phyloP scores from a whole-genome alignment of 2,113 vertebrate species.

The Centropus bengalensis region DNA sequence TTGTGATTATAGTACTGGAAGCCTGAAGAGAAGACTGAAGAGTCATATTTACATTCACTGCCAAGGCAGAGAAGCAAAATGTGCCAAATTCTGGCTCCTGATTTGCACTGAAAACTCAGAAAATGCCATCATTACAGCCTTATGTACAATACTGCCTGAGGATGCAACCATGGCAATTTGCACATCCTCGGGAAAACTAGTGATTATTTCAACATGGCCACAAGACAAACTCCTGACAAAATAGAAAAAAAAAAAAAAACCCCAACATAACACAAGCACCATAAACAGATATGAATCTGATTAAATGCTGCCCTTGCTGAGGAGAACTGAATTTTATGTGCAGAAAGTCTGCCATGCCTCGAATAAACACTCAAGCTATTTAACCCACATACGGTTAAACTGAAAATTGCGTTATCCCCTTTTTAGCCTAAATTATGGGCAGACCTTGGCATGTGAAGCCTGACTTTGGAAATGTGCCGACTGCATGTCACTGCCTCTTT shows the following conservation, averaged over 20 bases:
- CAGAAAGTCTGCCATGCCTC: background rate
- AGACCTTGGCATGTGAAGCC: background rate
- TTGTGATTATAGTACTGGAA: background rate
- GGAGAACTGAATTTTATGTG: background rate
- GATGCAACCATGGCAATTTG: background rate
- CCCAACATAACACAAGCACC: background rate
- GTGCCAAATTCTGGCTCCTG: background rate
- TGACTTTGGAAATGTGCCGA: conserved; percentile 1
- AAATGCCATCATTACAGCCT: background rate
- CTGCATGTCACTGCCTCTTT: background rate
- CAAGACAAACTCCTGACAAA: conserved; percentile 31
- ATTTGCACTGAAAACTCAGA: background rate
- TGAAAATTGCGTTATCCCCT: conserved; percentile 20
- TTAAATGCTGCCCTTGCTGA: background rate
- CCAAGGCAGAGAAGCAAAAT: background rate
- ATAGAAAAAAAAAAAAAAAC: background rate
- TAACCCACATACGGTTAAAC: background rate
- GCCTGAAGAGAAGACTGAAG: background rate
- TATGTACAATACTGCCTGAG: background rate
- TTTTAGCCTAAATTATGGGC: conserved; percentile 30
- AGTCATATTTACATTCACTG: background rate
- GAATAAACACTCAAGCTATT: background rate
- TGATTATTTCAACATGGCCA: background rate
- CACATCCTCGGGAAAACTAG: background rate
- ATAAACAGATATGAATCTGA: background rate